A percentile compares a stretch with the other conserved stretches of the same genome.
These are phyloP conservation scores for Smutsia temminckii DNA, from an alignment of 2,797 vertebrate genomes.

Conservation along the genomic window DNA sequence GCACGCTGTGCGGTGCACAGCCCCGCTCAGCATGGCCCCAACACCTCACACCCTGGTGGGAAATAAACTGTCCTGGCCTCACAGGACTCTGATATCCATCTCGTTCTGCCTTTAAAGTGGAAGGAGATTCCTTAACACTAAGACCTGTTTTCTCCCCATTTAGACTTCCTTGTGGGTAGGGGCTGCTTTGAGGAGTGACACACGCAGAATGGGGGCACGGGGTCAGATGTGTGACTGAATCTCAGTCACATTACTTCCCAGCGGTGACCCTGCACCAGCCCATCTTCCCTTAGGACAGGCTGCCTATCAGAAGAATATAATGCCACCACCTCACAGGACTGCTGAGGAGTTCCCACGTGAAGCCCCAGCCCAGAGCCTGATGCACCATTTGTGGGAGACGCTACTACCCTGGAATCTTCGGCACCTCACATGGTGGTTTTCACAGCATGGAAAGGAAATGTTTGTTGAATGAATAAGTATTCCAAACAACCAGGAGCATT, in stretches of 20 bases:
- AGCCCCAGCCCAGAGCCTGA: background rate
- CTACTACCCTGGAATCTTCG: background rate
- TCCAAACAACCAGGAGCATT: background rate
- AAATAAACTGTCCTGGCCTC: background rate
- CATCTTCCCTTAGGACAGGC: background rate
- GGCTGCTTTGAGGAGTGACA: background rate
- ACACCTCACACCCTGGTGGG: background rate
- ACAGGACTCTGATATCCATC: accelerated
- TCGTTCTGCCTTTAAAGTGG: background rate
- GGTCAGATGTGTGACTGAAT: accelerated
- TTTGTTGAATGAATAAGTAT: background rate
- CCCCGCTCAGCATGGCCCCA: background rate
- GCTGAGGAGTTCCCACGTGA: accelerated
- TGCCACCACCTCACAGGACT: background rate
- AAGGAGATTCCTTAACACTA: background rate
- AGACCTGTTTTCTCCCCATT: background rate
- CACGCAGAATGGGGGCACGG: accelerated
- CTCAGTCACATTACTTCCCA: background rate
- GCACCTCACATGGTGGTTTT: background rate
- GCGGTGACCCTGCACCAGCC: background rate
- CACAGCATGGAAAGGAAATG: background rate
- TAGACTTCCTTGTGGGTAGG: background rate
- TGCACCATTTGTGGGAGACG: accelerated
- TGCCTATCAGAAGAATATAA: too few relatives aligned
- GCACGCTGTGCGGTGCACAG: background rate